These are phyloP conservation scores for Oscheius sp. DNA, from an alignment of 2,888 invertebrate species.

Conservation along the genomic window DNA sequence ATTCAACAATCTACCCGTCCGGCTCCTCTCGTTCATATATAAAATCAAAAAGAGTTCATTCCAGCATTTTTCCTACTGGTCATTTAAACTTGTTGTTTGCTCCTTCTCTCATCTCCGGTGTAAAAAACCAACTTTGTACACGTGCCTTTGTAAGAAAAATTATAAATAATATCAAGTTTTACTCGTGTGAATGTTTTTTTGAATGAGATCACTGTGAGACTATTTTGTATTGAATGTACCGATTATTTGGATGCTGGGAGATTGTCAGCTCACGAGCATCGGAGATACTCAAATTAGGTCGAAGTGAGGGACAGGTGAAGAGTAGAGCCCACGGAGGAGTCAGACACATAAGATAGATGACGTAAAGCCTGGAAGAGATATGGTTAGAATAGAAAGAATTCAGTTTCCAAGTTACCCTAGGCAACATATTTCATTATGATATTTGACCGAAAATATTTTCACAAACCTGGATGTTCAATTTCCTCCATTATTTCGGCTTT, in stretches of 20 bases:
- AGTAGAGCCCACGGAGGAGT: conserved; percentile 1
- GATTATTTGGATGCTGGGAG: no score
- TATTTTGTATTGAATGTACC: not conserved
- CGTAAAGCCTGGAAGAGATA: conserved; percentile 5
- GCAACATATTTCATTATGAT: no score
- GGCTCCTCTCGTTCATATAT: conserved; percentile 49
- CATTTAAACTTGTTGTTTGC: not conserved
- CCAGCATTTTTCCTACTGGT: not conserved
- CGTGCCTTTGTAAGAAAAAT: no score
- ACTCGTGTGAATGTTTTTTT: no score
- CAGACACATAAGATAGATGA: conserved; percentile 14
- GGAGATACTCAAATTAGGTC: not conserved
- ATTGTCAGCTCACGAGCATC: not conserved
- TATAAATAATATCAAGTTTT: no score
- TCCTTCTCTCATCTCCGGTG: no score
- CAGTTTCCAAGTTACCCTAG: no score
- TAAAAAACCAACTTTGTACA: no score
- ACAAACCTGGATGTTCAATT: no score
- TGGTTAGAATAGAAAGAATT: no score
- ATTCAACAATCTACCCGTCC: conserved; percentile 36
- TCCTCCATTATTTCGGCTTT: no score
- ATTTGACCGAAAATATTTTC: no score
- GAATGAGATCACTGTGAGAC: not conserved
- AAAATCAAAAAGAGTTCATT: conserved; percentile 10
- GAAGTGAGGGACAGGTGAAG: not conserved